Percentiles rank a stretch among this genome's conserved stretches.
These are phyloP conservation scores for Oppia nitens DNA, from an alignment of 1,140 invertebrate species.

Conservation along the genomic window DNA sequence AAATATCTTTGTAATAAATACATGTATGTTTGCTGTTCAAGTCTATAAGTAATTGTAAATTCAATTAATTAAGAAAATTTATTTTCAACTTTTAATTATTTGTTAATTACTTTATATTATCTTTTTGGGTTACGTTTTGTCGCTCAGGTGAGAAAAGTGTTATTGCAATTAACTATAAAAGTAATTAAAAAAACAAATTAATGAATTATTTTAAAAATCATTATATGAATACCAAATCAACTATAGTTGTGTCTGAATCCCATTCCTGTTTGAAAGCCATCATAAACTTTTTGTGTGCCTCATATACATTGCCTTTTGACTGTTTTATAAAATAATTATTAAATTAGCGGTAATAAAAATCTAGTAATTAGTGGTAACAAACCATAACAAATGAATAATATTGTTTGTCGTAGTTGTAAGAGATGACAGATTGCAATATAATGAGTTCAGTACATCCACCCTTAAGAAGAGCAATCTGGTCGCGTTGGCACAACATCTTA, in stretches of 20 bases:
- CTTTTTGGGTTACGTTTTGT: conserved; percentile 55
- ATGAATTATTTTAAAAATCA: neutral
- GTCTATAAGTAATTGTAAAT: conserved; percentile 29
- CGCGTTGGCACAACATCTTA: conserved; percentile 74
- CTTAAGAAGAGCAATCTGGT: conserved; percentile 73
- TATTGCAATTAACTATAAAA: conserved; percentile 74
- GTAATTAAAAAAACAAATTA: conserved; percentile 26
- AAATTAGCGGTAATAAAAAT: no score
- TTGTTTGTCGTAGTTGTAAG: conserved; percentile 63
- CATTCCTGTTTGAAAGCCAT: conserved; percentile 57
- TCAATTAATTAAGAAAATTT: neutral
- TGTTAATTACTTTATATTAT: conserved; percentile 40
- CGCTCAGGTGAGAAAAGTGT: conserved; percentile 67
- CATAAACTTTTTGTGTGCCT: conserved; percentile 62
- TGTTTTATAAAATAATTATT: conserved; percentile 72
- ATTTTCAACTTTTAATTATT: neutral
- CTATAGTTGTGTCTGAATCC: conserved; percentile 55
- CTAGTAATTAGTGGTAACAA: conserved; percentile 25
- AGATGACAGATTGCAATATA: conserved; percentile 68
- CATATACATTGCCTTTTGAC: conserved; percentile 67
- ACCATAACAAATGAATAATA: conserved; percentile 44
- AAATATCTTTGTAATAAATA: conserved; percentile 67
- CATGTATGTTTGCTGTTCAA: conserved; percentile 81
- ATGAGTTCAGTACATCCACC: conserved; percentile 80
- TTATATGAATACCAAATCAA: conserved; percentile 5